Evolutionary conservation across 2,113 vertebrate species (phyloP).

Genomic region (Coptodon rendalli): DNA sequence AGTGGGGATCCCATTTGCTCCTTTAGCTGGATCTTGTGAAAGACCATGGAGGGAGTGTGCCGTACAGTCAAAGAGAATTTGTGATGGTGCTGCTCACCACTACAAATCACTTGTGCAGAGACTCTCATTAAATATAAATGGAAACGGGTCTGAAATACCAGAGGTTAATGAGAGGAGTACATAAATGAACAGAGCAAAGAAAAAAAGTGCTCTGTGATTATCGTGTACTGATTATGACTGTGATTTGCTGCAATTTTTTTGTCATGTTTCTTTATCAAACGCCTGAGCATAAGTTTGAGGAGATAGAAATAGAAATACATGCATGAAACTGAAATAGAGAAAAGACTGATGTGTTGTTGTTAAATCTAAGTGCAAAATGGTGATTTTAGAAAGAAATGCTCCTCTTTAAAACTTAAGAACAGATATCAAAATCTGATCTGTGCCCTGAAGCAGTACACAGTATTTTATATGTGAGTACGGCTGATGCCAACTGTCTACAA

Average conservation of each 20-base stretch:
- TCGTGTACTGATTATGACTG: neutral
- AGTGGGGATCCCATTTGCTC: neutral
- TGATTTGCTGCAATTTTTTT: neutral
- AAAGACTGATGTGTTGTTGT: neutral
- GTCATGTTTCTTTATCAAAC: neutral
- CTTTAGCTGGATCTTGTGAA: neutral
- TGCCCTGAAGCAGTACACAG: neutral
- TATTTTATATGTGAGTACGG: neutral
- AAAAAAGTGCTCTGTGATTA: neutral
- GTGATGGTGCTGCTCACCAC: neutral
- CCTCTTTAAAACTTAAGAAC: neutral
- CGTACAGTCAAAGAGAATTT: neutral
- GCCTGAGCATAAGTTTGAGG: neutral
- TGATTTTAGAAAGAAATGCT: neutral
- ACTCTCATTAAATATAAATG: constrained; percentile 21
- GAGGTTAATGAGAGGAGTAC: neutral
- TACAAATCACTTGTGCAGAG: constrained; percentile 11
- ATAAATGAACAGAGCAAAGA: neutral
- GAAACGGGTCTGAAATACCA: neutral
- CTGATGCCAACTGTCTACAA: neutral
- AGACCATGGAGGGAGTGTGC: neutral
- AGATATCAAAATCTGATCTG: neutral
- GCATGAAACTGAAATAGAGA: neutral
- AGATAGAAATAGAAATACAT: neutral
- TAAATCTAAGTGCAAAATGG: neutral